phyloP scores from a whole-genome alignment of 2,797 vertebrate genomes.

The Erethizon dorsatum region DNA sequence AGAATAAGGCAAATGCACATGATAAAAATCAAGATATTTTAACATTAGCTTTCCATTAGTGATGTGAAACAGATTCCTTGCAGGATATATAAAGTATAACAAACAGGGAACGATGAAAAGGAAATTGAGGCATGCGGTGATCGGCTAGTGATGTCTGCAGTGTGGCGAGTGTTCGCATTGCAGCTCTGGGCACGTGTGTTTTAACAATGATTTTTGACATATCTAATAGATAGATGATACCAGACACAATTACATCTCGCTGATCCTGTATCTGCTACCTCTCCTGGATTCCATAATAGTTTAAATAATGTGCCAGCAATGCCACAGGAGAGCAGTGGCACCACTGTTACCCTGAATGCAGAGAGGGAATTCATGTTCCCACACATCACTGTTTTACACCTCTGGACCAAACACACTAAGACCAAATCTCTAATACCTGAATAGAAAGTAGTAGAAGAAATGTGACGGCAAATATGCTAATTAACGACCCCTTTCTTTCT shows the following conservation, averaged over 20 bases:
- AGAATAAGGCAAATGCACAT: conserved; percentile 17
- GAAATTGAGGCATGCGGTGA: neutral
- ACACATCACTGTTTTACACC: neutral
- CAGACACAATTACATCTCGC: neutral
- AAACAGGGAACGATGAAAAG: neutral
- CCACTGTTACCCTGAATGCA: neutral
- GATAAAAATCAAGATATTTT: conserved; percentile 17
- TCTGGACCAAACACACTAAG: conserved; percentile 22
- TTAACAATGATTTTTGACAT: conserved; percentile 26
- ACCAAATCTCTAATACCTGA: neutral
- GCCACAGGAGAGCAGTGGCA: neutral
- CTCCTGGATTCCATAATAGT: neutral
- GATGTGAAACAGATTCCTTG: conserved; percentile 42
- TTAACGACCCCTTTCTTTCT: neutral
- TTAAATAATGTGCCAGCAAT: neutral
- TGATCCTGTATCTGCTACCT: neutral
- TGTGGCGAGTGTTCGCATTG: neutral
- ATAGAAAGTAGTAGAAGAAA: neutral
- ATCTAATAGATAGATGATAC: neutral
- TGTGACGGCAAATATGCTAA: neutral
- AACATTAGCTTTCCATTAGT: neutral
- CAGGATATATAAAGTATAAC: conserved; percentile 9
- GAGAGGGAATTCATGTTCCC: neutral
- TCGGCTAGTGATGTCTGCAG: neutral
- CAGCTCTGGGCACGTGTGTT: neutral